Conservation (phyloP, 1,140 invertebrate genomes). For the Ridgeia piscesae region DNA sequence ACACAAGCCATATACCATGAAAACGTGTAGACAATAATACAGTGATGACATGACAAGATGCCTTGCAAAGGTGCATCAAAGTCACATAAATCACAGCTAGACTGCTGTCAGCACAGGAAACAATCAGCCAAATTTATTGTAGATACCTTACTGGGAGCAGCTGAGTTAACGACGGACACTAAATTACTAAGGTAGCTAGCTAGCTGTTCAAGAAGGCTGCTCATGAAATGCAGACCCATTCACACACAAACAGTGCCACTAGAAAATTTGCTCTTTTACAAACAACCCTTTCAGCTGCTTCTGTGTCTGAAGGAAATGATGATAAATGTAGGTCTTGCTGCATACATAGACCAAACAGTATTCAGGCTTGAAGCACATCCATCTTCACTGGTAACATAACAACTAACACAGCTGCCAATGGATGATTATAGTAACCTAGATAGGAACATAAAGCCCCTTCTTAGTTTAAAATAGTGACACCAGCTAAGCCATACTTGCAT, state of each 20-base stretch:
- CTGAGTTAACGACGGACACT: background rate
- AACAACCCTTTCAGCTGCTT: background rate
- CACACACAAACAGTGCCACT: background rate
- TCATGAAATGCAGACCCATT: background rate
- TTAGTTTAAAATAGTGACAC: background rate
- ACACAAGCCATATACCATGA: background rate
- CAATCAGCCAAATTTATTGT: background rate
- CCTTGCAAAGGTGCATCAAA: background rate
- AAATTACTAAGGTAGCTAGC: background rate
- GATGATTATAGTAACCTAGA: background rate
- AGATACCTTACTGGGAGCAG: background rate
- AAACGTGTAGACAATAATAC: background rate
- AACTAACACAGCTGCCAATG: background rate
- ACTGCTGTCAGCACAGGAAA: background rate
- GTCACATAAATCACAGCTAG: background rate
- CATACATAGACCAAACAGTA: background rate
- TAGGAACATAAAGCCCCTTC: background rate
- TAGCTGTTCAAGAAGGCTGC: background rate
- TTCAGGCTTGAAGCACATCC: background rate
- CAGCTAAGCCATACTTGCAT: background rate
- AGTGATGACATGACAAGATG: background rate
- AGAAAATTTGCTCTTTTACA: background rate
- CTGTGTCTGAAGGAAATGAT: background rate
- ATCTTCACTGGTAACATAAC: background rate
- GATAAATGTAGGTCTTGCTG: background rate